Evolutionary conservation across 2,113 vertebrate genomes (phyloP).

Genomic region (Nycticebus coucang): DNA sequence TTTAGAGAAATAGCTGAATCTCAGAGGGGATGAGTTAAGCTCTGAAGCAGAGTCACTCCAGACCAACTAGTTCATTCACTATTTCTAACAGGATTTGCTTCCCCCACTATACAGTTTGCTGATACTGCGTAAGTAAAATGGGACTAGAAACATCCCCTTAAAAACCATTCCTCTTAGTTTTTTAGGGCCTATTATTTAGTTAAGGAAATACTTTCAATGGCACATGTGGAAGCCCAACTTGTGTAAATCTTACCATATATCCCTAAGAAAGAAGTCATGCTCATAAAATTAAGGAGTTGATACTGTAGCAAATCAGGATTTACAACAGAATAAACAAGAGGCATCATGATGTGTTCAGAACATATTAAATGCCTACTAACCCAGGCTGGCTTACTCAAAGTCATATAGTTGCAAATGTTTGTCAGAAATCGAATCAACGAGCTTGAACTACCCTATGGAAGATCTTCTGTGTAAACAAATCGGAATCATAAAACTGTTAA

Average conservation of each 20-base stretch:
- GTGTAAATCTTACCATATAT: not conserved
- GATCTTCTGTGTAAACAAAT: not conserved
- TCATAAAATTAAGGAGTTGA: constrained; percentile 21
- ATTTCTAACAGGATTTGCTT: not conserved
- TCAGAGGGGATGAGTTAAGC: not conserved
- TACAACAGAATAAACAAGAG: not conserved
- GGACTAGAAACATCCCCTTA: not conserved
- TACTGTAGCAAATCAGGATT: not conserved
- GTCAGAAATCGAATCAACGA: not conserved
- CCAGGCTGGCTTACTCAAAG: not conserved
- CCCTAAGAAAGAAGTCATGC: not conserved
- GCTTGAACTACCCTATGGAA: not conserved
- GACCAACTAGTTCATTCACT: not conserved
- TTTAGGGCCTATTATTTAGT: not conserved
- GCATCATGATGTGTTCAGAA: not conserved
- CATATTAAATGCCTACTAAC: not conserved
- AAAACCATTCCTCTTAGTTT: not conserved
- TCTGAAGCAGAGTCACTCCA: not conserved
- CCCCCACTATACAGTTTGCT: not conserved
- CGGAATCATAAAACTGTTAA: not conserved
- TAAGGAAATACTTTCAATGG: not conserved
- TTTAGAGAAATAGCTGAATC: not conserved
- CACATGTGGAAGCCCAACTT: not conserved
- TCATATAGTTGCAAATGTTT: constrained; percentile 17
- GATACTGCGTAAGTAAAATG: not conserved